Conservation (phyloP, 2,797 vertebrate genomes). For the Perodicticus potto region DNA sequence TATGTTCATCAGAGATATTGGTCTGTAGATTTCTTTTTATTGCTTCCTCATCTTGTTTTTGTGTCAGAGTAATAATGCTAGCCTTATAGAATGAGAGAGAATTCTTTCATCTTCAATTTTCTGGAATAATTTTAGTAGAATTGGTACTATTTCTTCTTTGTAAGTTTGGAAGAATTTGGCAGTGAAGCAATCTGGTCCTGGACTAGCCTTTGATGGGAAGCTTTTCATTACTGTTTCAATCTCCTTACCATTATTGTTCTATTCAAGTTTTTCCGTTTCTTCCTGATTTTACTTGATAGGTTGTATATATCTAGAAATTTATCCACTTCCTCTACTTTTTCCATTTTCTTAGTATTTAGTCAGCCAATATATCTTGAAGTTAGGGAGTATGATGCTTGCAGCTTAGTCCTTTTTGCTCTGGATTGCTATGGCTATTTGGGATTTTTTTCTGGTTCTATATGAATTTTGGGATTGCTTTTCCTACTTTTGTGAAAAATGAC, state of each 20-base stretch:
- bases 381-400: too few relatives aligned
- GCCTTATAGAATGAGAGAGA: not conserved
- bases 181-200: not conserved
- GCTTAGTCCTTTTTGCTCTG: too few relatives aligned
- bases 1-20: not conserved
- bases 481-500: too few relatives aligned
- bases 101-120: not conserved
- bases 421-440: too few relatives aligned
- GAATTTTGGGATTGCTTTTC: too few relatives aligned
- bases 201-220: not conserved
- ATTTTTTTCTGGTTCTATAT: too few relatives aligned
- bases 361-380: too few relatives aligned
- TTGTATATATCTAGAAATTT: not conserved
- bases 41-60: not conserved
- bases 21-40: not conserved
- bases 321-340: not conserved
- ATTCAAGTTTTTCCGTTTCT: not conserved
- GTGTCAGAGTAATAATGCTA: not conserved
- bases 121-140: not conserved
- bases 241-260: not conserved
- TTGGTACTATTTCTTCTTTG: not conserved
- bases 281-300: not conserved
- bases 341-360: not conserved
- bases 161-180: not conserved
- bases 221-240: not conserved